A percentile compares a stretch with the other conserved stretches of the same genome.
Conservation (phyloP, 2,113 vertebrate species). For the Fregetta grallaria region DNA sequence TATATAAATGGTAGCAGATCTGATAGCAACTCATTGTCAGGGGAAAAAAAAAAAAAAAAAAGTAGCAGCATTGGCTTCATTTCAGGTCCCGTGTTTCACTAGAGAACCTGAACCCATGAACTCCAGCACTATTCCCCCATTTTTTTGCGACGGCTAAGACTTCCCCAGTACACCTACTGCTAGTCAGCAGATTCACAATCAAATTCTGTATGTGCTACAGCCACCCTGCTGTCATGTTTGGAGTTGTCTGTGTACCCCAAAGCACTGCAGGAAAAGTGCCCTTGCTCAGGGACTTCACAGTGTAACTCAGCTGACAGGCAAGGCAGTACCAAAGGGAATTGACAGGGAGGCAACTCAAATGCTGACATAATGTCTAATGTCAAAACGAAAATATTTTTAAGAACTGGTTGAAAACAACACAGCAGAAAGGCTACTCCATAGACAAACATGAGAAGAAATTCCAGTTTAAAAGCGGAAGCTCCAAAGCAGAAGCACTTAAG, state of each 20-base stretch:
- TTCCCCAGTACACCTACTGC: rapidly evolving
- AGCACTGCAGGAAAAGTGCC: not conserved
- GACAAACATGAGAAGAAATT: not conserved
- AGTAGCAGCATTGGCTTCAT: not conserved
- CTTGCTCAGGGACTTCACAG: not conserved
- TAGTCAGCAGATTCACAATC: not conserved
- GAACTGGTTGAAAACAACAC: not conserved
- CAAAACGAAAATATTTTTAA: not conserved
- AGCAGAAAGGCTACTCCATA: not conserved
- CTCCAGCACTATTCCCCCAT: not conserved
- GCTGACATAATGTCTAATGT: not conserved
- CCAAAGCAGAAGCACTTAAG: not conserved
- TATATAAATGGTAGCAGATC: not conserved
- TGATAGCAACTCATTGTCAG: not conserved
- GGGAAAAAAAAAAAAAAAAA: too few species aligned
- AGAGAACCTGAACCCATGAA: not conserved
- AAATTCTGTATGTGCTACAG: not conserved
- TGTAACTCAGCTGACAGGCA: not conserved
- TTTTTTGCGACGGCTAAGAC: not conserved
- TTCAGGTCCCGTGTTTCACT: not conserved
- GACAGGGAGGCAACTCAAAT: not conserved
- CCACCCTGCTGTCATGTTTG: not conserved
- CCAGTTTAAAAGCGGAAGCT: not conserved
- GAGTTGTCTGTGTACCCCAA: not conserved
- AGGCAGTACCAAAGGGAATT: not conserved